Base-by-base conservation (phyloP, 2,113 vertebrate genomes). In the Dolichallabes microphthalmus region DNA sequence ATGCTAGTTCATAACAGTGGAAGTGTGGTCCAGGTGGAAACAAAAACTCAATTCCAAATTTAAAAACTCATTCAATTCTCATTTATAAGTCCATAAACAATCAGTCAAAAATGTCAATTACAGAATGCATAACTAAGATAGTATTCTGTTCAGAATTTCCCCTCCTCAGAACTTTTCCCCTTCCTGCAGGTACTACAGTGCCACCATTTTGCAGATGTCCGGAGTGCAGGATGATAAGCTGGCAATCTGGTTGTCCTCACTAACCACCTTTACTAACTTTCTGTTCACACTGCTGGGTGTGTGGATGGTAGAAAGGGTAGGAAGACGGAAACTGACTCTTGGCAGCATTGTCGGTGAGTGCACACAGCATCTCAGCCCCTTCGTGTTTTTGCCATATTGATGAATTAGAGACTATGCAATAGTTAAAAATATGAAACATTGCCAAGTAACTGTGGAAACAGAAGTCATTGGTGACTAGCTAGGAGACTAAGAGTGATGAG, bases 201-300 rank as follows among this genome's bases (percentile, higher is more conserved):
- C 98, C 87, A 99, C 98, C 88, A 99, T 99, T 91, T 95, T 99
- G 90, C 98, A 99, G 94, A 99, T 99, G 98, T 98, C 98, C 0
- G 98, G 98, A 64, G 96, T 99, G 53, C 94, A 96, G 88, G 94
- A 99, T 0, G 97, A 98, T 85, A 95, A 94, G 84, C 92, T 98
- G 32, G 97, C 98, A 0, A 99, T 99, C 91, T 99, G 98, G 98
- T 92, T 99, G 86, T 94, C 98, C 12, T 96, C 97, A 0, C 92
- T 98, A 45, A 95, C 97, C 63, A 96, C 97, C 0, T 96, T 98
- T 89, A 98, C 97, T 87, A 99, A 99, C 93, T 99, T 99, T 91
- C 92, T 97, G 90, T 99, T 99, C 87, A 99, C 98, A 0, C 93
- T 98, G 0, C 91, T 98, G 88, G 98, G 98, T 10, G 98, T 99